Percentiles rank a stretch among this genome's conserved stretches.
Evolutionary conservation across 2,888 invertebrate genomes (phyloP).

Genomic region (Apamea crenata): DNA sequence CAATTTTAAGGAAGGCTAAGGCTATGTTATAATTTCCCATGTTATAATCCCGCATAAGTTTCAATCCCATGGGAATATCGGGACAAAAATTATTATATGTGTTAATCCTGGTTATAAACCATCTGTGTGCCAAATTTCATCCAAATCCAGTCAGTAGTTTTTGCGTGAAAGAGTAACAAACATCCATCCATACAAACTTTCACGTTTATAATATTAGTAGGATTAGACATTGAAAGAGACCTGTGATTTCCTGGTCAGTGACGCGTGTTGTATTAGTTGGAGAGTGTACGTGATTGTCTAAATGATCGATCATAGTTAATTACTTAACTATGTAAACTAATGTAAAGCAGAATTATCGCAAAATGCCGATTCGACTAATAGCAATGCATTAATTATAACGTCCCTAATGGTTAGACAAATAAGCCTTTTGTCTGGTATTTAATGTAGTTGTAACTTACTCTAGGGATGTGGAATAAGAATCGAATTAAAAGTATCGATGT

Average conservation of each 20-base stretch:
- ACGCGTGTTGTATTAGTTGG: background rate
- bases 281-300: background rate
- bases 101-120: too few relatives aligned
- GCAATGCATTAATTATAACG: constrained; percentile 44
- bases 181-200: too few relatives aligned
- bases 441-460: constrained; percentile 38
- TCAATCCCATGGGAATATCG: too few relatives aligned
- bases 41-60: too few relatives aligned
- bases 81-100: too few relatives aligned
- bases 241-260: background rate
- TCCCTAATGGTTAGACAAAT: constrained; percentile 52
- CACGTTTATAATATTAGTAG: too few relatives aligned
- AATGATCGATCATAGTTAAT: constrained; percentile 22
- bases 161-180: too few relatives aligned
- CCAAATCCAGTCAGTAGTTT: too few relatives aligned
- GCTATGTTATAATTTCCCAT: too few relatives aligned
- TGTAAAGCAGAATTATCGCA: constrained; percentile 34
- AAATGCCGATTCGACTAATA: constrained; percentile 24
- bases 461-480: constrained; percentile 6
- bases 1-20: too few relatives aligned
- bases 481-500: constrained; percentile 26
- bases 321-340: constrained; percentile 17
- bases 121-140: too few relatives aligned
- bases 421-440: constrained; percentile 42
- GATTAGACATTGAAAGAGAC: background rate